A percentile compares a stretch with the other conserved stretches of the same genome.
Evolutionary conservation across 2,113 vertebrate genomes (phyloP).

Genomic region (Bubo bubo): DNA sequence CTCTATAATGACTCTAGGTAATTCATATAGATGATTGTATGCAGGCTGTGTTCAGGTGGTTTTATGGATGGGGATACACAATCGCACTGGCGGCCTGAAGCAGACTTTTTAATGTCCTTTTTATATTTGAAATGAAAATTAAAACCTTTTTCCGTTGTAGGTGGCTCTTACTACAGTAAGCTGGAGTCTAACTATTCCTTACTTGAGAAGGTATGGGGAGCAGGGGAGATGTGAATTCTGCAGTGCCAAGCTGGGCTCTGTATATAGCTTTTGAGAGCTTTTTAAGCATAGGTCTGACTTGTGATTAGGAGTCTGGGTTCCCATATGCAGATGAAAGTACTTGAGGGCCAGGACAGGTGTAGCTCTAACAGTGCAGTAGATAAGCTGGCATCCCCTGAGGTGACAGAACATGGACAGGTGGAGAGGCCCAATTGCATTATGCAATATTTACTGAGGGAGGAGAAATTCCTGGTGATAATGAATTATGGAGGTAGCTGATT

Average conservation of each 20-base stretch:
- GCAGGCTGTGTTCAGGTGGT: background rate
- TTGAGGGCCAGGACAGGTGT: background rate
- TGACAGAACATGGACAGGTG: background rate
- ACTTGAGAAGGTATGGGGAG: background rate
- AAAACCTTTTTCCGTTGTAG: background rate
- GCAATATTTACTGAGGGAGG: constrained; percentile 21
- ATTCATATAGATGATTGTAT: background rate
- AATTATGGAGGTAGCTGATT: background rate
- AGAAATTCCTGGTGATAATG: background rate
- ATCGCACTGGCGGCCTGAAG: background rate
- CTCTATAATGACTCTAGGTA: background rate
- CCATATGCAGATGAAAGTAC: background rate
- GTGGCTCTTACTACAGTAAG: background rate
- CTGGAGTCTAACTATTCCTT: background rate
- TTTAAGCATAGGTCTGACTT: background rate
- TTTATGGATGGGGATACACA: background rate
- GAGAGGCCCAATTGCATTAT: background rate
- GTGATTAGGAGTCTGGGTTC: background rate
- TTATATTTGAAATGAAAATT: background rate
- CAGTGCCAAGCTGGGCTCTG: background rate
- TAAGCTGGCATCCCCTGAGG: background rate
- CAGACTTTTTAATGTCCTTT: background rate
- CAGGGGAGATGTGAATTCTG: background rate
- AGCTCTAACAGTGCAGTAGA: background rate
- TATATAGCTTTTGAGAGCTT: background rate